Base-by-base conservation (phyloP, 2,797 vertebrate genomes). In the Synanceia verrucosa region DNA sequence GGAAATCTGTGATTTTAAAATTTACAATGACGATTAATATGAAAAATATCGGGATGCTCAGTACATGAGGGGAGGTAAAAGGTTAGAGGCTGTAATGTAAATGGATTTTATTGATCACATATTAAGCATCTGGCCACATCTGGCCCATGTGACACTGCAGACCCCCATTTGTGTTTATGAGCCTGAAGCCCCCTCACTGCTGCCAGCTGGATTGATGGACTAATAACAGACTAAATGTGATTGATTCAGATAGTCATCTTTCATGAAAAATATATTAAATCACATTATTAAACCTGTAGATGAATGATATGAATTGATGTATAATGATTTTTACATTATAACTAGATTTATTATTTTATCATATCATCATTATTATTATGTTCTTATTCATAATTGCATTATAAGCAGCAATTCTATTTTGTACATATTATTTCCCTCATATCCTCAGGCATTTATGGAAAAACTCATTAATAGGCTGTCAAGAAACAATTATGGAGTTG, bases 401-500 rank as follows among this genome's bases (percentile, higher is more conserved):
- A 24, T 14, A 3, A 33, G 29, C 21, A 68, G 4, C 9, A 14
- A 34, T 67, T 51, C 2, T 41, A 11, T 36, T 37, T 53, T 21
- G 10, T 23, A 36, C 6, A 60, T 51, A 33, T 24, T 21, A 11
- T 44, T 71, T 16, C 28, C 9, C 18, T 59, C 2, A 12, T 66
- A 31, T 60, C 86, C 33, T 51, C 14, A 59, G 26, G 77, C 57
- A 29, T 67, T 28, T 52, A 28, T 33, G 24, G 18, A 62, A 12
- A 66, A 74, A 72, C 44, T 70, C 53, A 78, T 82, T 73, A 75
- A 53, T n/a, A 29, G 44, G 43, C 19, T 55, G 21, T 65, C 60
- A 51, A 12, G 9, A 79, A 81, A 26, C 4, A 5, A 64, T 55
- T 33, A 41, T 57, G 2, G 51, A 60, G 29, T 31, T 58, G 60